These are phyloP conservation scores for Platerodrilus igneus DNA, from an alignment of 2,888 invertebrate species.

Conservation along the genomic window DNA sequence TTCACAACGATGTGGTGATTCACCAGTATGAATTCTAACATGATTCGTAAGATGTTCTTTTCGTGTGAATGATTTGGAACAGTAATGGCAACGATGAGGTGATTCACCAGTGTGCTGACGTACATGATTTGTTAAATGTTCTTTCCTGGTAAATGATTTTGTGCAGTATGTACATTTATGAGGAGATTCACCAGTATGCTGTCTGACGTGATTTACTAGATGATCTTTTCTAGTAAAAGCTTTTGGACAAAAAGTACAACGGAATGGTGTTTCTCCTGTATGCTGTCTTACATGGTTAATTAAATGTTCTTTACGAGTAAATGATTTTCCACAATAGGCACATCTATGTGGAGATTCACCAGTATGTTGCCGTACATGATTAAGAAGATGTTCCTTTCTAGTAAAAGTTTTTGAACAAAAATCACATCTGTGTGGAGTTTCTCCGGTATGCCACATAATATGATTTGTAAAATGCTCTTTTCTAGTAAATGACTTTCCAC, in stretches of 20 bases:
- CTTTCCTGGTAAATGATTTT: conserved; percentile 74
- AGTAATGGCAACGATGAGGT: conserved; percentile 79
- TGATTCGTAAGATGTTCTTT: conserved; percentile 85
- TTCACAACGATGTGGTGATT: conserved; percentile 66
- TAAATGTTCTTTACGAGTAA: conserved; percentile 81
- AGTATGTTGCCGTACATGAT: conserved; percentile 74
- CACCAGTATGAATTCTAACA: conserved; percentile 61
- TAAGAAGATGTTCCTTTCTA: conserved; percentile 69
- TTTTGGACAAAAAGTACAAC: conserved; percentile 81
- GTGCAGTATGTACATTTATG: conserved; percentile 74
- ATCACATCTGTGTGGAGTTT: conserved; percentile 73
- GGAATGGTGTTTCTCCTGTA: conserved; percentile 71
- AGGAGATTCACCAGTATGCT: conserved; percentile 68
- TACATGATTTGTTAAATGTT: conserved; percentile 80
- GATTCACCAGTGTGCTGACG: conserved; percentile 85
- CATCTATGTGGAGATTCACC: conserved; percentile 83
- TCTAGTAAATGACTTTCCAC: conserved; percentile 82
- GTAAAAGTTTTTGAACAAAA: conserved; percentile 77
- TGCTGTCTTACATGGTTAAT: conserved; percentile 81
- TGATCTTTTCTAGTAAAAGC: conserved; percentile 82
- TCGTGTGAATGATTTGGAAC: conserved; percentile 78
- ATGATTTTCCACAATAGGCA: conserved; percentile 81
- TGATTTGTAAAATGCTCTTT: conserved; percentile 89
- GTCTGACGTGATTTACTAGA: conserved; percentile 67
- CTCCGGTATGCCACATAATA: conserved; percentile 82